Percentiles rank a stretch among this genome's conserved stretches.
Conservation (phyloP, 1,140 invertebrate species). For the Drosophila athabasca region DNA sequence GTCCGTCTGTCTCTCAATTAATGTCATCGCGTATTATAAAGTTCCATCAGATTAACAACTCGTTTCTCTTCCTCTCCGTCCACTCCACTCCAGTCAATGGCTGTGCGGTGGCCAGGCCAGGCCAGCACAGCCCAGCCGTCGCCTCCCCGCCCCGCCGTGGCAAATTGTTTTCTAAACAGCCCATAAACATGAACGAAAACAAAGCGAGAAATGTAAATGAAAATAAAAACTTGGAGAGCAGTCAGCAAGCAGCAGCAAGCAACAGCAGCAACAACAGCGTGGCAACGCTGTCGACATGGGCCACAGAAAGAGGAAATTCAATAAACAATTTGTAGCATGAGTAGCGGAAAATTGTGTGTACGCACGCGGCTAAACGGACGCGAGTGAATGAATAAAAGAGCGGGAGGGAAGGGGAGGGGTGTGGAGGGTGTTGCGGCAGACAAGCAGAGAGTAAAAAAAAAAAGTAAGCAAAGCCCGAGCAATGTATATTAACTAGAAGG, state of each 20-base stretch:
- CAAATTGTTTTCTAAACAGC: slow-evolving; percentile 80
- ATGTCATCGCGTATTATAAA: slow-evolving; percentile 79
- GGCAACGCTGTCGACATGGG: slow-evolving; percentile 22
- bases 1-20: slow-evolving; percentile 67
- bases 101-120: neutral
- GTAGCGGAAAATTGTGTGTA: slow-evolving; percentile 82
- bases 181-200: slow-evolving; percentile 80
- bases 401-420: neutral
- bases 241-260: slow-evolving; percentile 2
- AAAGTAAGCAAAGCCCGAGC: slow-evolving; percentile 25
- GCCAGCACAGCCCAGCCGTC: neutral
- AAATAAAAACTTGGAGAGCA: slow-evolving; percentile 72
- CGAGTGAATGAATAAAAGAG: slow-evolving; percentile 37
- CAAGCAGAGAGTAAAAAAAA: neutral
- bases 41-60: slow-evolving; percentile 66
- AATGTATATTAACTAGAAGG: neutral
- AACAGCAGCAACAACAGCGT: slow-evolving; percentile 10
- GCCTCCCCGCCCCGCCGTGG: slow-evolving; percentile 28
- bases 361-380: slow-evolving; percentile 76
- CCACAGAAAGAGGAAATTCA: slow-evolving; percentile 75
- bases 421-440: neutral
- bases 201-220: slow-evolving; percentile 80
- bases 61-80: no score
- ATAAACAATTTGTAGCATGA: slow-evolving; percentile 82
- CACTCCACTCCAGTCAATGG: no score